Conservation (phyloP, 2,113 vertebrate species). For the Poeciliopsis turrubarensis region DNA sequence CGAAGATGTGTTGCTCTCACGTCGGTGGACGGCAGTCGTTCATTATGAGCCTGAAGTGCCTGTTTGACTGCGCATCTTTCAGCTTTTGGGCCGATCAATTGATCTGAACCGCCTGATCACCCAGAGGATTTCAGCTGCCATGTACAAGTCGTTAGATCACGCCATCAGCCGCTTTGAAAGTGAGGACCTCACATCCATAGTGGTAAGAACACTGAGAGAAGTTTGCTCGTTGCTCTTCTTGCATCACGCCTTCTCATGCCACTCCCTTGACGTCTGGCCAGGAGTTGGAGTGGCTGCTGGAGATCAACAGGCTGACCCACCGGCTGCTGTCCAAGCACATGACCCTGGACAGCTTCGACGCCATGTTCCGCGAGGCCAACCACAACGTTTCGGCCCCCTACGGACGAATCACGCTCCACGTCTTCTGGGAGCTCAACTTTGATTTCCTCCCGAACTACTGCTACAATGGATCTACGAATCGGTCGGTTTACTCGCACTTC, state of each 20-base stretch:
- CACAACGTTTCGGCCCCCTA: conserved; percentile 99
- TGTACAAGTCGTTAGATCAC: conserved; percentile 98
- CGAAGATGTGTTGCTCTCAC: too few species aligned
- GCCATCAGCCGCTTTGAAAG: conserved; percentile 99
- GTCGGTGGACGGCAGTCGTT: too few species aligned
- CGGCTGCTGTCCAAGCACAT: conserved; percentile 95
- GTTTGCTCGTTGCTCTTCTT: not conserved
- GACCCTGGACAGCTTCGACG: conserved; percentile 98
- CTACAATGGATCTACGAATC: conserved; percentile 98
- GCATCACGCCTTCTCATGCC: not conserved
- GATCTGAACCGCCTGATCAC: conserved; percentile 98
- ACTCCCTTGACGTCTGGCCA: conserved; percentile 47
- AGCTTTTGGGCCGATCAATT: conserved; percentile 96
- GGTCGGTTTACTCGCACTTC: conserved; percentile 69
- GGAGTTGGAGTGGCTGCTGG: conserved; percentile 98
- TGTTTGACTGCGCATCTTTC: not conserved
- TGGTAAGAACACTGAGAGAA: conserved; percentile 82
- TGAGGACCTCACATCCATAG: conserved; percentile 97
- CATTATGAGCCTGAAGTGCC: not conserved
- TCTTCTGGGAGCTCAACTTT: conserved; percentile 99
- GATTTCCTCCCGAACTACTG: conserved; percentile 99
- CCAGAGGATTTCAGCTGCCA: conserved; percentile 96
- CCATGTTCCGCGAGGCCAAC: conserved; percentile 99
- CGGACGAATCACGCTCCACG: conserved; percentile 96
- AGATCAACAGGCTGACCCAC: conserved; percentile 96